Percentiles rank a stretch among this genome's conserved stretches.
phyloP scores from a whole-genome alignment of 2,797 vertebrate genomes.

The Sebastes flavidus region DNA sequence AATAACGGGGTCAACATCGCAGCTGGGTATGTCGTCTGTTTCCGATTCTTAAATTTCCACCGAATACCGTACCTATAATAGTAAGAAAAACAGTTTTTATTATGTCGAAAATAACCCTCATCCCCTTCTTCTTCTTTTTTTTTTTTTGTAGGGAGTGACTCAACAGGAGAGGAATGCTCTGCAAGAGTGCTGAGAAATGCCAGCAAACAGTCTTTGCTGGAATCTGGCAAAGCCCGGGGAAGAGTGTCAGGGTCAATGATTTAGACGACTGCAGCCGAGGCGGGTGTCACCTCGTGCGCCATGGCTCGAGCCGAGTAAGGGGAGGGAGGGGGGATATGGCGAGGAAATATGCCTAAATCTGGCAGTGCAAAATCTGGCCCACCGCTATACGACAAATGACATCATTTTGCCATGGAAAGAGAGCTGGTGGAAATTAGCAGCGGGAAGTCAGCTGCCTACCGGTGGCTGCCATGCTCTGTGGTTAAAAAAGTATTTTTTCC shows the following conservation, averaged over 20 bases:
- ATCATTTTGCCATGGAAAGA: conserved; percentile 83
- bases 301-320: background rate
- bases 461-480: conserved; percentile 78
- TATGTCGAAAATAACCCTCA: conserved; percentile 23
- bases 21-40: conserved; percentile 43
- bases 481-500: conserved; percentile 82
- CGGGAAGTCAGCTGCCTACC: conserved; percentile 70
- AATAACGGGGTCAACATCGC: conserved; percentile 32
- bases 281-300: conserved; percentile 28
- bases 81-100: conserved; percentile 22
- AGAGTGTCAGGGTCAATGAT: conserved; percentile 57
- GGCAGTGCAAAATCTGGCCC: conserved; percentile 40
- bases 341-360: conserved; percentile 43
- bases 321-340: background rate
- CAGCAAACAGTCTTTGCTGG: conserved; percentile 52
- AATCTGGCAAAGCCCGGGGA: conserved; percentile 47
- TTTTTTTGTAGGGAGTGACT: conserved; percentile 44
- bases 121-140: conserved; percentile 15
- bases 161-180: conserved; percentile 64
- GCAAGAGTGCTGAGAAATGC: conserved; percentile 48
- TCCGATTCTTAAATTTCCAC: conserved; percentile 51
- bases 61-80: conserved; percentile 8
- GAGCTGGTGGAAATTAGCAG: conserved; percentile 74
- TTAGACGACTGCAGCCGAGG: conserved; percentile 35
- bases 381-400: conserved; percentile 78